Percentiles rank a stretch among this genome's conserved stretches.
Conservation (phyloP, 23 tunicate species). For the Pegea sp. region DNA sequence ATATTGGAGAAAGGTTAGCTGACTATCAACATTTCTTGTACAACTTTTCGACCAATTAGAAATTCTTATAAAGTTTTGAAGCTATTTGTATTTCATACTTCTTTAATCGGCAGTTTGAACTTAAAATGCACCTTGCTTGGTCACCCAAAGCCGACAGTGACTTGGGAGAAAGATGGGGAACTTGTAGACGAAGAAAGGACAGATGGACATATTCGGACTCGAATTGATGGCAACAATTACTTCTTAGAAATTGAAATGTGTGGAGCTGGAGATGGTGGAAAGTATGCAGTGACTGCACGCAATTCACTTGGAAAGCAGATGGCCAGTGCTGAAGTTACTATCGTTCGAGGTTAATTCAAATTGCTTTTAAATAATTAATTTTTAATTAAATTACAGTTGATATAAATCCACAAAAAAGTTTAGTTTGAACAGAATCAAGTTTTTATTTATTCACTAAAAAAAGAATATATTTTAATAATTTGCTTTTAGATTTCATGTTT, state of each 20-base stretch:
- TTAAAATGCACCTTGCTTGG: constrained; percentile 85
- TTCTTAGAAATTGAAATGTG: constrained; percentile 51
- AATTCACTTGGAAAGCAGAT: constrained; percentile 88
- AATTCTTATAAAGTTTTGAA: not conserved
- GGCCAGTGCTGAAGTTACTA: constrained; percentile 51
- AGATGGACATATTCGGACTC: constrained; percentile 37
- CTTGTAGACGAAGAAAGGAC: constrained; percentile 58
- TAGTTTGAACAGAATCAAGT: too few relatives aligned
- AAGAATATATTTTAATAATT: too few relatives aligned
- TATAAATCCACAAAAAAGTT: too few relatives aligned
- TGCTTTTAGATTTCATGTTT: too few relatives aligned
- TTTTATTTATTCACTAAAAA: too few relatives aligned
- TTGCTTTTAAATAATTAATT: too few relatives aligned
- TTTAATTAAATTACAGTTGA: too few relatives aligned
- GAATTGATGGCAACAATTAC: constrained; percentile 68
- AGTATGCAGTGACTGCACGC: constrained; percentile 62
- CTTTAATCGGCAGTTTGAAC: constrained; percentile 33
- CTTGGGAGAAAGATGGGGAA: constrained; percentile 82
- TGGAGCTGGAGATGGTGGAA: constrained; percentile 38
- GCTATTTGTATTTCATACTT: too few relatives aligned
- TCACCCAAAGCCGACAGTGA: constrained; percentile 84
- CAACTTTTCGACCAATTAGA: not conserved
- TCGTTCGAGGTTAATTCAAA: constrained; percentile 19
- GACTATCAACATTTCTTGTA: not conserved
- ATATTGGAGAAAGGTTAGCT: constrained; percentile 57